Evolutionary conservation across 1,140 invertebrate genomes (phyloP).

Genomic region (Semibalanus balanoides): DNA sequence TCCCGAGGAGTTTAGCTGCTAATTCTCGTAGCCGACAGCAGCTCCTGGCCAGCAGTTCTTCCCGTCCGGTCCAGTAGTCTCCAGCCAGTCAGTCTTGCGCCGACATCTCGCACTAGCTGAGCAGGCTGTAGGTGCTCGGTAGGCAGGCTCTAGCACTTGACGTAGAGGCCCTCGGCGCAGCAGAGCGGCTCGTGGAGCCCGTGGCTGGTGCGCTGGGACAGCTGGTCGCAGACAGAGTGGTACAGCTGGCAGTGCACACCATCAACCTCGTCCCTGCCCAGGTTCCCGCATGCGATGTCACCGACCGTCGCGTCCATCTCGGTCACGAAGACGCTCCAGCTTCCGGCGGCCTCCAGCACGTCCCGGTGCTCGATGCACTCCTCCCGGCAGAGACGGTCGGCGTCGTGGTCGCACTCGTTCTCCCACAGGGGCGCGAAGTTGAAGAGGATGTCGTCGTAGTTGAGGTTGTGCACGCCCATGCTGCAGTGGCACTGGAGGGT

Average conservation of each 20-base stretch:
- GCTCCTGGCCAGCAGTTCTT: no score
- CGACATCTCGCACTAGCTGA: no score
- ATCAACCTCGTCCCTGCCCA: background rate
- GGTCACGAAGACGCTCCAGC: background rate
- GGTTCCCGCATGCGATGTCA: background rate
- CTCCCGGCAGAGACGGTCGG: background rate
- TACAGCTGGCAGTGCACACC: background rate
- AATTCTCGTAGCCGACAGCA: no score
- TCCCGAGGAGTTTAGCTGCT: no score
- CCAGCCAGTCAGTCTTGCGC: no score
- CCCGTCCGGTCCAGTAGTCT: no score
- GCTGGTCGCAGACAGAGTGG: background rate
- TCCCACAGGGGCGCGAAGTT: background rate
- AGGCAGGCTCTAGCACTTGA: no score
- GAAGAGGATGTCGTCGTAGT: background rate
- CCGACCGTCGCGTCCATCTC: background rate
- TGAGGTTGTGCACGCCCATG: background rate
- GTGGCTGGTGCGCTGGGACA: background rate
- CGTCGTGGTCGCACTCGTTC: background rate
- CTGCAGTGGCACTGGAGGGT: background rate
- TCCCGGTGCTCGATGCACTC: background rate
- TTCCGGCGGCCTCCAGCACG: background rate
- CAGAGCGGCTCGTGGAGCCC: background rate
- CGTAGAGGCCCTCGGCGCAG: background rate
- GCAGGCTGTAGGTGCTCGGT: no score